phyloP scores from a whole-genome alignment of 2,888 invertebrate genomes.

The Athalia circularis region DNA sequence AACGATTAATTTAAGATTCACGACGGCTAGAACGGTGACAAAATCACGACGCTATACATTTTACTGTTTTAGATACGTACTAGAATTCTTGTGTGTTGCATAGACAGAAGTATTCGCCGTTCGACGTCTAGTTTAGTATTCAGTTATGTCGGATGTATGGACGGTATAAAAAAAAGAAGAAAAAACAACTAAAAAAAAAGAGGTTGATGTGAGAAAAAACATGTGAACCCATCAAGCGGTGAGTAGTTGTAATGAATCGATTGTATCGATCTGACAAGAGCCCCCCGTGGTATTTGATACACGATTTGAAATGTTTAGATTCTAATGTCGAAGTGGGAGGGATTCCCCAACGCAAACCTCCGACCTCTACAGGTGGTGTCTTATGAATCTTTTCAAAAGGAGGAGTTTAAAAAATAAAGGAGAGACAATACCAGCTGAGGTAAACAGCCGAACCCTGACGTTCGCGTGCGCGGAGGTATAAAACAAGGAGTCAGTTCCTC shows the following conservation, averaged over 20 bases:
- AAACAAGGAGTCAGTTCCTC: conserved; percentile 27
- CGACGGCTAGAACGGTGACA: conserved; percentile 34
- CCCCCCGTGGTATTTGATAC: conserved; percentile 12
- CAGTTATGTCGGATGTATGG: background rate
- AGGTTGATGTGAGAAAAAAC: background rate
- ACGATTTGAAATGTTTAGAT: conserved; percentile 12
- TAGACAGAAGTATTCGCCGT: conserved; percentile 23
- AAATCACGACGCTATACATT: conserved; percentile 33
- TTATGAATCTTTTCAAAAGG: background rate
- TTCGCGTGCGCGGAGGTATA: conserved; percentile 43
- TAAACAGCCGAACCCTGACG: conserved; percentile 34
- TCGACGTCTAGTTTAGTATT: conserved; percentile 9
- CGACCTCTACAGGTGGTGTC: conserved; percentile 37
- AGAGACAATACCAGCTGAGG: background rate
- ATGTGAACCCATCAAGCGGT: background rate
- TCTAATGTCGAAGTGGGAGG: conserved; percentile 14
- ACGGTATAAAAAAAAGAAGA: background rate
- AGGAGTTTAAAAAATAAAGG: conserved; percentile 30
- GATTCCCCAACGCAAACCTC: conserved; percentile 26
- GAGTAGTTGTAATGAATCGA: conserved; percentile 21
- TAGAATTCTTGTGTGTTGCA: conserved; percentile 16
- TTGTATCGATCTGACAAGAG: background rate
- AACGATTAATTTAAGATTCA: conserved; percentile 40
- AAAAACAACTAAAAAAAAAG: background rate
- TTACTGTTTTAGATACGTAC: conserved; percentile 18